Conservation (phyloP, 1,140 invertebrate genomes). For the Drosophila kanapiae region DNA sequence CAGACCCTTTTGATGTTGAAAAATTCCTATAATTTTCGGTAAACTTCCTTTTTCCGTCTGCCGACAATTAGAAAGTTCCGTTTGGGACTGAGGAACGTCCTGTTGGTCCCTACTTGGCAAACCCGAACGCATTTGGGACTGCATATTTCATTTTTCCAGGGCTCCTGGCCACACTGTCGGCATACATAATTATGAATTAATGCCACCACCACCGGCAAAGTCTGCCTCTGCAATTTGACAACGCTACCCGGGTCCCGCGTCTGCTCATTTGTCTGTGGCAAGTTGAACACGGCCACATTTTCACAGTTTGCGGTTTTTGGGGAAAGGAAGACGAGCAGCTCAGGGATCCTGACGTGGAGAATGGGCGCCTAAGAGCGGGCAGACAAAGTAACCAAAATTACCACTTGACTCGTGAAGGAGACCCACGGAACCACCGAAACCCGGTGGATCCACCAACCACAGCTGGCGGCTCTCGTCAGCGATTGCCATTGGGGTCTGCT, state of each 20-base stretch:
- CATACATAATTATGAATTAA: conserved; percentile 85
- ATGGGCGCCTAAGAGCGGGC: conserved; percentile 42
- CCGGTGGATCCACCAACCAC: conserved; percentile 52
- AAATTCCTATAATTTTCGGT: conserved; percentile 28
- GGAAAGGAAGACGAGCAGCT: background rate
- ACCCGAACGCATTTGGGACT: conserved; percentile 60
- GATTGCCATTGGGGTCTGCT: conserved; percentile 22
- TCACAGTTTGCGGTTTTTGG: conserved; percentile 63
- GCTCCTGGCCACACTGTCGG: conserved; percentile 69
- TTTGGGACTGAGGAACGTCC: conserved; percentile 21
- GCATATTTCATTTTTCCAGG: conserved; percentile 74
- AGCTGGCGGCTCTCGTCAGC: conserved; percentile 54
- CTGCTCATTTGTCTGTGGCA: conserved; percentile 78
- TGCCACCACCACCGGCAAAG: conserved; percentile 48
- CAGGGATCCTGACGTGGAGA: background rate
- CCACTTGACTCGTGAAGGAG: conserved; percentile 75
- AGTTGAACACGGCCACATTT: conserved; percentile 78
- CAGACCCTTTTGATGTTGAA: conserved; percentile 13
- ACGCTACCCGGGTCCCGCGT: conserved; percentile 37
- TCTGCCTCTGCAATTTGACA: conserved; percentile 66
- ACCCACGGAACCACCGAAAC: conserved; percentile 40
- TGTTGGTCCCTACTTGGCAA: conserved; percentile 36
- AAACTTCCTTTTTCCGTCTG: conserved; percentile 19
- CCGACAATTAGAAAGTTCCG: conserved; percentile 75
- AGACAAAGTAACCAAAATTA: conserved; percentile 83